Conservation (phyloP, 2,113 vertebrate genomes). For the Gymnarchus niloticus region DNA sequence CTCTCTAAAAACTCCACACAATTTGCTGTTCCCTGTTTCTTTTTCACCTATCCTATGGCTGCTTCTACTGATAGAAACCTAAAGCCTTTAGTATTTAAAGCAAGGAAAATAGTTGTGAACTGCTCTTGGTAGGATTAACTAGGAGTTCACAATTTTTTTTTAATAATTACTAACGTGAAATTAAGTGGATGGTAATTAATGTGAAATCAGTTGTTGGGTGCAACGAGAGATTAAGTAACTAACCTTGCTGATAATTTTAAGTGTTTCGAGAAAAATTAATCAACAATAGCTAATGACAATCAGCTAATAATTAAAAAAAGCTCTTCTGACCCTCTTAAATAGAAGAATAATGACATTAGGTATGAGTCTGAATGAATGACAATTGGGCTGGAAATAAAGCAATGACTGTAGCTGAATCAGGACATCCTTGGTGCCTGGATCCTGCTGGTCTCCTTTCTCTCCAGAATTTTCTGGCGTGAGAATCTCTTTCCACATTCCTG, state of each 20-base stretch:
- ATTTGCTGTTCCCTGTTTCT: no score
- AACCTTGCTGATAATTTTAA: no score
- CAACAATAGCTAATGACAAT: no score
- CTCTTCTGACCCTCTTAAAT: neutral
- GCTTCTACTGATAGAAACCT: neutral
- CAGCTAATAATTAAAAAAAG: neutral
- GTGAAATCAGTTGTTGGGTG: neutral
- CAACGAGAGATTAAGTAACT: neutral
- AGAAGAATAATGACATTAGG: neutral
- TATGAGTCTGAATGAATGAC: neutral
- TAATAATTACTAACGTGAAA: neutral
- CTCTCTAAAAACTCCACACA: no score
- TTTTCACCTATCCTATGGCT: no score
- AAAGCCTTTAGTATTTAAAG: neutral
- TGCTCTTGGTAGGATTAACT: no score
- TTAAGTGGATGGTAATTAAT: neutral
- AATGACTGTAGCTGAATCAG: neutral
- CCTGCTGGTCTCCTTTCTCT: neutral
- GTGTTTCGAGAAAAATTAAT: no score
- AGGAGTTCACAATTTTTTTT: neutral
- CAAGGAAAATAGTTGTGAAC: no score
- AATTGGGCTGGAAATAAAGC: neutral
- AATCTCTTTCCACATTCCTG: neutral
- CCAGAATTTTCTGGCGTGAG: neutral
- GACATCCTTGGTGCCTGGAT: neutral